phyloP scores from a whole-genome alignment of 2,797 vertebrate genomes.

The Acanthurus leucopareius region DNA sequence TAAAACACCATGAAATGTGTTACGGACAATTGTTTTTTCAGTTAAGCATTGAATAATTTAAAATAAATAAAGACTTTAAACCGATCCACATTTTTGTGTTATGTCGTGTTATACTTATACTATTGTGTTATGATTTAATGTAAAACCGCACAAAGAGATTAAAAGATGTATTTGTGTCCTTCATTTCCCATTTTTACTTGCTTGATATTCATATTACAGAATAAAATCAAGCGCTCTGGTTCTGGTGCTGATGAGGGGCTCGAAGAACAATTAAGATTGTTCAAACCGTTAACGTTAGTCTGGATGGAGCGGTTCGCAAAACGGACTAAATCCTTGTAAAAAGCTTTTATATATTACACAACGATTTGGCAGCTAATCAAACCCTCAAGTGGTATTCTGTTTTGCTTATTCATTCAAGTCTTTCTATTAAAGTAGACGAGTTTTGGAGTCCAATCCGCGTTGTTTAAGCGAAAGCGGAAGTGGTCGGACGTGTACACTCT shows the following conservation, averaged over 20 bases:
- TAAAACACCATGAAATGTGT: too few relatives aligned
- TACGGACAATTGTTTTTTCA: neutral
- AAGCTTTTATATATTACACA: neutral
- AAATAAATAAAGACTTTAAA: neutral
- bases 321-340: neutral
- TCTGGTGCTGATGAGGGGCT: neutral
- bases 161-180: too few relatives aligned
- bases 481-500: constrained; percentile 11
- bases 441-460: rapidly evolving
- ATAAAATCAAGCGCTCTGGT: constrained; percentile 5
- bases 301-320: neutral
- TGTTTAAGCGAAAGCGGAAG: constrained; percentile 46
- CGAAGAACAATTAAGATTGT: constrained; percentile 37
- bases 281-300: neutral
- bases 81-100: rapidly evolving
- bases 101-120: too few relatives aligned
- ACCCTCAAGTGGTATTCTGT: neutral
- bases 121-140: too few relatives aligned
- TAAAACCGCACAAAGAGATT: neutral
- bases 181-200: neutral
- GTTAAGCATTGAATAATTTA: neutral
- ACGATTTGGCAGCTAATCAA: rapidly evolving
- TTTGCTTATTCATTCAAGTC: too few relatives aligned
- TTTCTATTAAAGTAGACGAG: neutral
- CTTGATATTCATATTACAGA: neutral